Percentiles rank a stretch among this genome's conserved stretches.
phyloP scores from a whole-genome alignment of 1,140 invertebrate species.

The Caenorhabditis tropicalis region DNA sequence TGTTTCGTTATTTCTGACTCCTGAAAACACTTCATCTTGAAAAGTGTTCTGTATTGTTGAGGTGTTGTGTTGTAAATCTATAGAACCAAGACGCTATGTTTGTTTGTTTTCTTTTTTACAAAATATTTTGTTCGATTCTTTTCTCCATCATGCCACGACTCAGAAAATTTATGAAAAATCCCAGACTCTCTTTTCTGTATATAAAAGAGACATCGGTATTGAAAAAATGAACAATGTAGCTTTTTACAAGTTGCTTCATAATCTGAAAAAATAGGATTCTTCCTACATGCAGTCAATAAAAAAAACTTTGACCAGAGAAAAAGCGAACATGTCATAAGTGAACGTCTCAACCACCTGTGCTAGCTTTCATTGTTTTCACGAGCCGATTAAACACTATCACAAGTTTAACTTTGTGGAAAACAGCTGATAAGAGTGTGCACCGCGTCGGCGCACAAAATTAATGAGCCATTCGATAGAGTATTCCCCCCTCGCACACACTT shows the following conservation, averaged over 20 bases:
- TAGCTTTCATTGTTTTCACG: conserved; percentile 19
- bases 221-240: no score
- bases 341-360: conserved; percentile 14
- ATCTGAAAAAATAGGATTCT: no score
- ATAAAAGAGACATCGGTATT: no score
- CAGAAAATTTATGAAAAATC: no score
- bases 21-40: not conserved
- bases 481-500: no score
- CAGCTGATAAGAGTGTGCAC: conserved; percentile 35
- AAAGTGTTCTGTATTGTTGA: not conserved
- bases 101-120: not conserved
- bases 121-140: not conserved
- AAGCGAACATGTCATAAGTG: not conserved
- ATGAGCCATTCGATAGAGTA: conserved; percentile 21
- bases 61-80: not conserved
- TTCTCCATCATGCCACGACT: not conserved
- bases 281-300: no score
- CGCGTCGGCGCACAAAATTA: conserved; percentile 26
- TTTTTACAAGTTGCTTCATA: no score
- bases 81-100: not conserved
- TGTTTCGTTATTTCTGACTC: conserved; percentile 7
- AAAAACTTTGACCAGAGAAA: no score
- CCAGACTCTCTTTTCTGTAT: no score
- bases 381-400: conserved; percentile 42
- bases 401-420: conserved; percentile 41